Evolutionary conservation across 1,140 invertebrate genomes (phyloP).

Genomic region (Reticulitermes speratus): DNA sequence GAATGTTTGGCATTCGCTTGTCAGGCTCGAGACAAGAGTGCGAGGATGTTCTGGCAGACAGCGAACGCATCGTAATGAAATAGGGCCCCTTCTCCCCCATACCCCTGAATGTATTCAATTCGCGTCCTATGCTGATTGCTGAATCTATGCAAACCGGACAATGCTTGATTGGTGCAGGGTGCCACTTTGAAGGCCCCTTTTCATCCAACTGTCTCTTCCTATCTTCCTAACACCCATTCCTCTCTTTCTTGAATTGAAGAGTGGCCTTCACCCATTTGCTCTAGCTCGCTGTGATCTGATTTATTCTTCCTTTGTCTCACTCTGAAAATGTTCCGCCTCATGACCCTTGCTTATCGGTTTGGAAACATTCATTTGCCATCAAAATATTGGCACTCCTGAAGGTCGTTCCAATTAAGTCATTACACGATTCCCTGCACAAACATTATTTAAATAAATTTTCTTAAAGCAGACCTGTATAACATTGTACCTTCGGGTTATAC

Average conservation of each 20-base stretch:
- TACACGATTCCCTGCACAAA: too few species aligned
- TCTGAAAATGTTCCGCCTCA: too few species aligned
- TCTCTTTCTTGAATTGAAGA: not conserved
- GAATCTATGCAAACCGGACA: conserved; percentile 14
- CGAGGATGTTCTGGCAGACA: not conserved
- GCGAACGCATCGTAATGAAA: not conserved
- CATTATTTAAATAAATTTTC: too few species aligned
- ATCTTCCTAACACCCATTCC: not conserved
- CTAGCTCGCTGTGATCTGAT: too few species aligned
- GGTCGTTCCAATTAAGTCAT: too few species aligned
- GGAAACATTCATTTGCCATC: too few species aligned
- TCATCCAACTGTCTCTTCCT: not conserved
- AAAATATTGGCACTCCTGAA: too few species aligned
- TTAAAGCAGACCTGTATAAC: too few species aligned
- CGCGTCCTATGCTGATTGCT: not conserved
- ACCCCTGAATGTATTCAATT: not conserved
- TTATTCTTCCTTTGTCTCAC: too few species aligned
- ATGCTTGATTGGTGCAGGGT: conserved; percentile 4
- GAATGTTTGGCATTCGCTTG: not conserved
- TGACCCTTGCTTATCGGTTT: too few species aligned
- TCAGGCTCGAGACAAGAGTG: not conserved
- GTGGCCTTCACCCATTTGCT: not conserved
- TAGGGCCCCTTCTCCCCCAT: not conserved
- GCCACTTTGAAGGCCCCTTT: conserved; percentile 3
- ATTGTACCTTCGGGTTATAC: too few species aligned